These are phyloP conservation scores for Caenorhabditis becei DNA, from an alignment of 2,888 invertebrate species.

Conservation along the genomic window DNA sequence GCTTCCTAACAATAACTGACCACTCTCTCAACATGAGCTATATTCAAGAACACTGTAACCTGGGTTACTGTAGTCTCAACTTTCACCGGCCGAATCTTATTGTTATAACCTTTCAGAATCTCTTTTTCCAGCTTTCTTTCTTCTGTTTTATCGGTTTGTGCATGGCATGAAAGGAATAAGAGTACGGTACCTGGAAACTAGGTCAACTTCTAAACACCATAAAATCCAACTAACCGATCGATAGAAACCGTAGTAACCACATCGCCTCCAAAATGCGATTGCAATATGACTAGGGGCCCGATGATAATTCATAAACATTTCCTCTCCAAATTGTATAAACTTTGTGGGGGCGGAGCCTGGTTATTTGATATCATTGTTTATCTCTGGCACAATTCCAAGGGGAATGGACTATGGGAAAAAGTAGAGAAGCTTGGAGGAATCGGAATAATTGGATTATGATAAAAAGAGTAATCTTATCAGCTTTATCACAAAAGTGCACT, in stretches of 20 bases:
- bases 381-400: neutral
- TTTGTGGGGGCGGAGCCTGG: constrained; percentile 2
- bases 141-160: neutral
- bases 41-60: constrained; percentile 74
- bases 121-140: constrained; percentile 10
- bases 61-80: constrained; percentile 71
- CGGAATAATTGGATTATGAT: neutral
- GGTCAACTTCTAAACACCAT: neutral
- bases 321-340: neutral
- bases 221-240: constrained; percentile 1
- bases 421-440: neutral
- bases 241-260: constrained; percentile 2
- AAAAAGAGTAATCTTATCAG: too few species aligned
- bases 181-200: neutral
- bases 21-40: constrained; percentile 80
- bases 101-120: constrained; percentile 22
- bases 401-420: neutral
- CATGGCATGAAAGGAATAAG: neutral
- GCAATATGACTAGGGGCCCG: neutral
- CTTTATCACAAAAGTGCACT: too few species aligned
- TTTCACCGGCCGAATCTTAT: constrained; percentile 76
- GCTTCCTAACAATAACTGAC: constrained; percentile 58
- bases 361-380: constrained; percentile 2
- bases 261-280: neutral
- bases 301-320: neutral